Base-by-base conservation (phyloP, 2,113 vertebrate genomes). In the Eurystomus gularis region DNA sequence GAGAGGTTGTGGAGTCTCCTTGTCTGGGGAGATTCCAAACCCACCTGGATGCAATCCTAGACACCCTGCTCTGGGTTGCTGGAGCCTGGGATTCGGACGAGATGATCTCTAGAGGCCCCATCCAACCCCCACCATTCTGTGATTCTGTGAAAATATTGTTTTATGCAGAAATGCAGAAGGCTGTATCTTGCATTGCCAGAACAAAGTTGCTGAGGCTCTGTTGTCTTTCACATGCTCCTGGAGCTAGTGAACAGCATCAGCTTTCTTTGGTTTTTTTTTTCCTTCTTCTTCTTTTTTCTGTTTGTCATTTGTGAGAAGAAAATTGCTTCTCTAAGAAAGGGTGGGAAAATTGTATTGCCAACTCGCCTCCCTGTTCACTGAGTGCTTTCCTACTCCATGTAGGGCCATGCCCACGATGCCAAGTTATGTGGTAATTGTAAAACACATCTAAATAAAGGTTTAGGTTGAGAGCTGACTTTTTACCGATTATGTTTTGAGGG, bases 301-400 rank as follows among this genome's bases (percentile, higher is more conserved):
- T 91, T 73, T 86, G 85, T 80, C 54, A 31, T 88, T 40, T 90
- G 84, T 31, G 71, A 90, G 85, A 77, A 65, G 52, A 82, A 91
- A 94, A 93, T 33, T 26, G 81, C 19, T 88, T 92, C 66, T 88
- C 28, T 86, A n/a, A 80, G 77, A 24, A 94, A 88, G 66, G 80
- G 92, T 96, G 94, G 96, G 90, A 90, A 96, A 91, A 77, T 4
- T 16, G 14, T 29, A 29, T 13, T 95, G 91, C 78, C 78, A 82
- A 40, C 78, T 91, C 1, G 0, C 57, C 78, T 87, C 90, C 40
- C 46, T 2, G 26, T 25, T 88, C 0, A 0, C 84, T 76, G 65
- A 6, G 3, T 0, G 0, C 89, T 93, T 61, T 92, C 72, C 75
- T 70, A 88, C 51, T 93, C 94, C 92, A 77, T 96, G 93, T 91